Conservation (phyloP, 2,113 vertebrate genomes). For the Mastomys coucha region DNA sequence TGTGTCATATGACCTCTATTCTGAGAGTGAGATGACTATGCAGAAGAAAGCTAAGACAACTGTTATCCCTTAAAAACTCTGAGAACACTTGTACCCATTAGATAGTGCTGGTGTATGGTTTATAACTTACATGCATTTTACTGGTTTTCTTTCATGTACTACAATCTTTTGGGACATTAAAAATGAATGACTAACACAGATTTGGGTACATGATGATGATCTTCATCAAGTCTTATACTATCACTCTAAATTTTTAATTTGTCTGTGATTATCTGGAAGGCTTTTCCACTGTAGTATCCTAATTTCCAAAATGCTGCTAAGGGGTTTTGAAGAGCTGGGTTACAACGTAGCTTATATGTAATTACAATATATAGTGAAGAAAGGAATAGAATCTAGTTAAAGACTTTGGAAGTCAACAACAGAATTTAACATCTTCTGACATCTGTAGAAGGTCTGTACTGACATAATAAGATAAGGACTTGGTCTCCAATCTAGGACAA, state of each 20-base stretch:
- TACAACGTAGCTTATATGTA: neutral
- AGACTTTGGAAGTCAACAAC: neutral
- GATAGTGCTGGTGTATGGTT: neutral
- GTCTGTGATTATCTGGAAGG: neutral
- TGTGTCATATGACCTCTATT: neutral
- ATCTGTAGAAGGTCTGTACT: neutral
- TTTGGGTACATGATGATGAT: neutral
- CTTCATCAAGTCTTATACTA: constrained; percentile 33
- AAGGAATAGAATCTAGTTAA: constrained; percentile 4
- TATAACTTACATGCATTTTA: neutral
- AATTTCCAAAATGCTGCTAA: neutral
- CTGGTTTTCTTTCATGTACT: neutral
- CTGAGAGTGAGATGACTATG: neutral
- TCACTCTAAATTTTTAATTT: constrained; percentile 7
- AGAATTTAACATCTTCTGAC: neutral
- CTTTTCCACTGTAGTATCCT: neutral
- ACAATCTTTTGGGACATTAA: neutral
- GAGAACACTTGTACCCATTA: neutral
- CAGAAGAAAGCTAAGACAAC: neutral
- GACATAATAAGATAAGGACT: neutral
- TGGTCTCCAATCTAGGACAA: neutral
- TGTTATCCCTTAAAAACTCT: neutral
- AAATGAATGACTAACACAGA: constrained; percentile 17
- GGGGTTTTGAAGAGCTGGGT: neutral
- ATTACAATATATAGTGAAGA: neutral